phyloP scores from a whole-genome alignment of 2,797 vertebrate genomes.

The Petrocephalus sullivani region DNA sequence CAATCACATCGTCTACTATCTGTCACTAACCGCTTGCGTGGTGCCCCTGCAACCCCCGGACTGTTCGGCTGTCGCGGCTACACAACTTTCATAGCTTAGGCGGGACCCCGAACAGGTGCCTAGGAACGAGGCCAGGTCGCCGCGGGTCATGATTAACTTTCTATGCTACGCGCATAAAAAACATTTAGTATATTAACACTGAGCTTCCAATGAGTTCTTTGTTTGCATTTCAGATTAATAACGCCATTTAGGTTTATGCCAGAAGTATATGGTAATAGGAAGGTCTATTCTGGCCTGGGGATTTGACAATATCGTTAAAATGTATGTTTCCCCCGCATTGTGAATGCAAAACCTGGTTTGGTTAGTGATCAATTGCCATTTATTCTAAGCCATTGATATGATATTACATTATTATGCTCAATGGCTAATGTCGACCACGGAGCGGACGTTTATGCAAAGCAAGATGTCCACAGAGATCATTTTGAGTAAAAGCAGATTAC shows the following conservation, averaged over 20 bases:
- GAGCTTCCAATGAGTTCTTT: not conserved
- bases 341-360: not conserved
- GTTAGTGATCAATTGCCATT: not conserved
- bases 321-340: not conserved
- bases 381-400: not conserved
- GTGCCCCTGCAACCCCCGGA: not conserved
- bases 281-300: not conserved
- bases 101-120: slow-evolving; percentile 19
- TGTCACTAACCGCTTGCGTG: not conserved
- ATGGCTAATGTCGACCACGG: not conserved
- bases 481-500: not conserved
- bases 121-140: slow-evolving; percentile 6
- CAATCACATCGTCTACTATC: not conserved
- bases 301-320: not conserved
- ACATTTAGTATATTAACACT: not conserved
- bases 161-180: not conserved
- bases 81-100: slow-evolving; percentile 10
- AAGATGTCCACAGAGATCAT: not conserved
- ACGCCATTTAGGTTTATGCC: not conserved
- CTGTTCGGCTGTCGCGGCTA: slow-evolving; percentile 10
- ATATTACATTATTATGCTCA: not conserved
- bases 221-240: not conserved
- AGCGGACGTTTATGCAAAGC: not conserved
- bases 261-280: not conserved
- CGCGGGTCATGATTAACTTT: not conserved